These are phyloP conservation scores for Lacerta bilineata DNA, from an alignment of 2,797 vertebrate species.

Conservation along the genomic window DNA sequence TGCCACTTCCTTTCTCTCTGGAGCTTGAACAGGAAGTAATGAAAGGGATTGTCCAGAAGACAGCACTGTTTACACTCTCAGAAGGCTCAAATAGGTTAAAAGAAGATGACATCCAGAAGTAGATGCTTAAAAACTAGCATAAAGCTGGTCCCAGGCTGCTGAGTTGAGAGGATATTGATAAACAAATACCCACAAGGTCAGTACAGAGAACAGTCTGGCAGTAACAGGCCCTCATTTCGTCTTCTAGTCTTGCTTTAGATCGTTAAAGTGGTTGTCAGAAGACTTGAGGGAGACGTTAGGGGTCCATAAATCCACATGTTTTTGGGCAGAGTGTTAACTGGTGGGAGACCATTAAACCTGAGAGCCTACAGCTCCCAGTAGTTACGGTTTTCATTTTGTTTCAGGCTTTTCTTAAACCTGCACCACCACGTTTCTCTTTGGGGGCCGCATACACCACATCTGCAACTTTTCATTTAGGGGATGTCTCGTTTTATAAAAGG, in stretches of 20 bases:
- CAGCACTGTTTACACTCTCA: neutral
- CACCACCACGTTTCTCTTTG: neutral
- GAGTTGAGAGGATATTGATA: neutral
- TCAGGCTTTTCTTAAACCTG: neutral
- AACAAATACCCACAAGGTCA: neutral
- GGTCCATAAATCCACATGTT: neutral
- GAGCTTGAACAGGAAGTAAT: neutral
- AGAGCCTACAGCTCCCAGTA: neutral
- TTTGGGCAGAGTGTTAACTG: slow-evolving; percentile 11
- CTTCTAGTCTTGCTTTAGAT: neutral
- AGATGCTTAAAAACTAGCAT: neutral
- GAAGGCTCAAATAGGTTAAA: neutral
- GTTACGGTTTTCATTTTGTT: slow-evolving; percentile 2
- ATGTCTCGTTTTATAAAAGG: neutral
- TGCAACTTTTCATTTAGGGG: neutral
- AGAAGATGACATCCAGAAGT: neutral
- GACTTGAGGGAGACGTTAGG: neutral
- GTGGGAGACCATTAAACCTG: slow-evolving; percentile 22
- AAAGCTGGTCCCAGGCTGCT: neutral
- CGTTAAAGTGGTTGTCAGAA: neutral
- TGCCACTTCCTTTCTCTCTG: neutral
- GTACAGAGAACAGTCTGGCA: neutral
- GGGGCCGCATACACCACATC: neutral
- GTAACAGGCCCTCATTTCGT: neutral
- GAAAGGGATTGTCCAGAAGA: neutral